phyloP scores from a whole-genome alignment of 2,888 invertebrate species.

The Lasius fuliginosus region DNA sequence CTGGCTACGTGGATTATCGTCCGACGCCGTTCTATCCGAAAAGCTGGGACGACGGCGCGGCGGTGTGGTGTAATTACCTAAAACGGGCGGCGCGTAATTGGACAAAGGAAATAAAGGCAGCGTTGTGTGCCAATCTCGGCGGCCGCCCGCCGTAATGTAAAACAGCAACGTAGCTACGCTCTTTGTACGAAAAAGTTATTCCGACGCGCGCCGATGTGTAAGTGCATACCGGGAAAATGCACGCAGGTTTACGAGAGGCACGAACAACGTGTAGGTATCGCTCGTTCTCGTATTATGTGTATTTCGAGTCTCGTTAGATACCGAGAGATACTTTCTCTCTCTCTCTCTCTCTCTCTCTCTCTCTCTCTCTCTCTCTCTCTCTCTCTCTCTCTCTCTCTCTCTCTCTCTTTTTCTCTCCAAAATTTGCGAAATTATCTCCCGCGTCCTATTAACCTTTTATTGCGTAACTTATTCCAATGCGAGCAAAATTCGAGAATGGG shows the following conservation, averaged over 20 bases:
- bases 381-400: neutral
- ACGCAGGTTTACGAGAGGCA: constrained; percentile 35
- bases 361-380: neutral
- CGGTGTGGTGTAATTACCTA: constrained; percentile 44
- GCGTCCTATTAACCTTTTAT: constrained; percentile 23
- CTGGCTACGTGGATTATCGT: constrained; percentile 46
- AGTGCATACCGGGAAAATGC: constrained; percentile 65
- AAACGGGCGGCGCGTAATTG: constrained; percentile 47
- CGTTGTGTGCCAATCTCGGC: constrained; percentile 70
- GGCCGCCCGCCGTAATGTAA: constrained; percentile 42
- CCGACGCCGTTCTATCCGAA: constrained; percentile 5
- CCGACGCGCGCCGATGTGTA: constrained; percentile 55
- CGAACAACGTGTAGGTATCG: constrained; percentile 50
- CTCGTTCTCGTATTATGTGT: constrained; percentile 22
- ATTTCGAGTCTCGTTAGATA: constrained; percentile 5
- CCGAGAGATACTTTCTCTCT: neutral
- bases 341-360: neutral
- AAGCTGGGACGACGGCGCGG: constrained; percentile 10
- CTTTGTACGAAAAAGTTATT: constrained; percentile 61
- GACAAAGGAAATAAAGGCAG: constrained; percentile 65
- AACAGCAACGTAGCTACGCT: constrained; percentile 40
- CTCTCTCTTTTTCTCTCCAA: constrained; percentile 4
- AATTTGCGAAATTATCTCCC: constrained; percentile 53
- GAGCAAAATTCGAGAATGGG: constrained; percentile 1
- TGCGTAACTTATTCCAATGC: constrained; percentile 35